Percentiles rank a stretch among this genome's conserved stretches.
These are phyloP conservation scores for Clarias laeviceps DNA, from an alignment of 2,797 vertebrate species.

Conservation along the genomic window DNA sequence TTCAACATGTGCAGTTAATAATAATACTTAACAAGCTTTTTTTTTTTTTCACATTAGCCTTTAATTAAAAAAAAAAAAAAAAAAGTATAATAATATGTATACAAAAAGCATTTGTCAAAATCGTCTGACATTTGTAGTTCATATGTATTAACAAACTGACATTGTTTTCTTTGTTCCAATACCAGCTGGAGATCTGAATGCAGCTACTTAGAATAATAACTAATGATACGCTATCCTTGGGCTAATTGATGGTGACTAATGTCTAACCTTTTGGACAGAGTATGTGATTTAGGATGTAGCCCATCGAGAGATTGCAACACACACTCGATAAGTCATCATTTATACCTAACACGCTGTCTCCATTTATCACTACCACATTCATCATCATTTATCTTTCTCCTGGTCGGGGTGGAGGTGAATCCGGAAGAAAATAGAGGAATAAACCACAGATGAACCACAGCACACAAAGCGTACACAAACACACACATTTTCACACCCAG, in stretches of 20 bases:
- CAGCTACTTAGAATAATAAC: not conserved
- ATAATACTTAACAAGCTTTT: too few relatives aligned
- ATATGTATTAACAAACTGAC: not conserved
- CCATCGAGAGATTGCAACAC: not conserved
- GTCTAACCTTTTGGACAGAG: not conserved
- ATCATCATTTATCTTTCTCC: slow-evolving; percentile 22
- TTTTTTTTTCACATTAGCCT: too few relatives aligned
- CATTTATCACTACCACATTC: not conserved
- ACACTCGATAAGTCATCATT: not conserved
- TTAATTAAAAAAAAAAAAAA: not conserved
- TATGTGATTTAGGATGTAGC: not conserved
- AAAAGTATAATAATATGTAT: not conserved
- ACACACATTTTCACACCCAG: not conserved
- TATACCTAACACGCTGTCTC: slow-evolving; percentile 7
- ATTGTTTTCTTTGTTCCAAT: not conserved
- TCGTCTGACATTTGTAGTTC: not conserved
- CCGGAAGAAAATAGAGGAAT: not conserved
- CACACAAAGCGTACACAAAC: not conserved
- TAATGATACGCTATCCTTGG: not conserved
- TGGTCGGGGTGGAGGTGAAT: slow-evolving; percentile 1
- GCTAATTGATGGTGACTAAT: not conserved
- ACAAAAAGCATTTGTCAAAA: not conserved
- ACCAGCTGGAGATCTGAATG: not conserved
- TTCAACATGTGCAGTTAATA: too few relatives aligned
- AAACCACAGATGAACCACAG: slow-evolving; percentile 4